These are phyloP conservation scores for Pseudococcus jackbeardsleyi DNA, from an alignment of 2,888 invertebrate genomes.

Conservation along the genomic window DNA sequence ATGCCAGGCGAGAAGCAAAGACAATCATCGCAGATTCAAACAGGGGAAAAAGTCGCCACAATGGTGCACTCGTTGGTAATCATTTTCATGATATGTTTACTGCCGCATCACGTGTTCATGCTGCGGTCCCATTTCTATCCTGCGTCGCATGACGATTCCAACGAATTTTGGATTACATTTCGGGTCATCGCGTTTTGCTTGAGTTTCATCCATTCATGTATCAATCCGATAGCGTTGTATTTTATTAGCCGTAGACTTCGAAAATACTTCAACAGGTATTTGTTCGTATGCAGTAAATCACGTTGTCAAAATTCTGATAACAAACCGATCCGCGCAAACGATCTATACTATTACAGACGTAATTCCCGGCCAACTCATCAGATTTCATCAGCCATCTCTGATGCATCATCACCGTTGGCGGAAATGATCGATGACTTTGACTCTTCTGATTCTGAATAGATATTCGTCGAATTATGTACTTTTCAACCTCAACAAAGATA, in stretches of 20 bases:
- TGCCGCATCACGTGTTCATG: constrained; percentile 87
- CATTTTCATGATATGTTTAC: constrained; percentile 89
- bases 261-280: constrained; percentile 82
- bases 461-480: too few species aligned
- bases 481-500: too few species aligned
- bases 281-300: constrained; percentile 79
- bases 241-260: constrained; percentile 89
- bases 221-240: constrained; percentile 90
- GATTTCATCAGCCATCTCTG: constrained; percentile 67
- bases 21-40: constrained; percentile 71
- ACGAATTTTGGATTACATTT: constrained; percentile 83
- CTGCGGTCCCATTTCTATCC: constrained; percentile 87
- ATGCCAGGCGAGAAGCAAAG: constrained; percentile 80
- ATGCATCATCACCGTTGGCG: constrained; percentile 67
- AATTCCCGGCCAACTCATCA: constrained; percentile 68
- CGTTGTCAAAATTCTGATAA: constrained; percentile 67
- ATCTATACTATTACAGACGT: constrained; percentile 66
- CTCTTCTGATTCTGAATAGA: too few species aligned
- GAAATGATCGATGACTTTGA: neutral
- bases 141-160: constrained; percentile 76
- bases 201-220: constrained; percentile 90
- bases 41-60: constrained; percentile 76
- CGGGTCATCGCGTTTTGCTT: constrained; percentile 88
- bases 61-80: constrained; percentile 93
- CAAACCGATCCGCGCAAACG: constrained; percentile 66